Evolutionary conservation across 2,888 invertebrate genomes (phyloP).

Genomic region (Eutolmus rufibarbis): DNA sequence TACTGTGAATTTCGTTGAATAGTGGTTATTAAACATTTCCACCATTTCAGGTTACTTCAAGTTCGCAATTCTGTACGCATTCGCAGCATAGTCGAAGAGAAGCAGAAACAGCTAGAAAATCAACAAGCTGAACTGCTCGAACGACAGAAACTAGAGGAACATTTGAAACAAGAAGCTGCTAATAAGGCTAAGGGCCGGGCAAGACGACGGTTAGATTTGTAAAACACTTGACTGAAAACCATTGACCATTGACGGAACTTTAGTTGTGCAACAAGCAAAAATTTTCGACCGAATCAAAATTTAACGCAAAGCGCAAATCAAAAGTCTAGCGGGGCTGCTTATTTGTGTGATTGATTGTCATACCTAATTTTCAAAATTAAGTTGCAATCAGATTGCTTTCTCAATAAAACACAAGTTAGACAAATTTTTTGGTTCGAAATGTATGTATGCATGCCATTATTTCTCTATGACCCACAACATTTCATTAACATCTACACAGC

Average conservation of each 20-base stretch:
- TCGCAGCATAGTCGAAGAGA: conserved; percentile 59
- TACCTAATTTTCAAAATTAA: conserved; percentile 45
- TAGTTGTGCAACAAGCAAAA: conserved; percentile 16
- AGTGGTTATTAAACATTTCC: background rate
- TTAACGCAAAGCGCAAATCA: background rate
- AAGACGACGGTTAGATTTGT: conserved; percentile 64
- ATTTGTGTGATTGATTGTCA: conserved; percentile 46
- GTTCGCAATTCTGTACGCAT: conserved; percentile 61
- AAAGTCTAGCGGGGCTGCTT: conserved; percentile 40
- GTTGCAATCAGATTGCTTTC: conserved; percentile 46
- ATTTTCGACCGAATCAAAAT: conserved; percentile 12
- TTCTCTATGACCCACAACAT: conserved; percentile 14
- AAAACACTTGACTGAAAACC: conserved; percentile 47
- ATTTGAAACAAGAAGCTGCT: conserved; percentile 55
- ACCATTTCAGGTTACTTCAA: conserved; percentile 58
- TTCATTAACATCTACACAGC: background rate
- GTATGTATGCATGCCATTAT: conserved; percentile 48
- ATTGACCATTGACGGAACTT: conserved; percentile 29
- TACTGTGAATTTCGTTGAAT: background rate
- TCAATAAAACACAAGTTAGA: conserved; percentile 35
- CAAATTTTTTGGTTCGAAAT: conserved; percentile 28
- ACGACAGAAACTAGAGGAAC: conserved; percentile 52
- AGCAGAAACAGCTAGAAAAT: conserved; percentile 53
- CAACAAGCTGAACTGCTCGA: conserved; percentile 63
- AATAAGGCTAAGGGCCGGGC: conserved; percentile 63